phyloP scores from a whole-genome alignment of 2,888 invertebrate genomes.

The Exocentrus adspersus region DNA sequence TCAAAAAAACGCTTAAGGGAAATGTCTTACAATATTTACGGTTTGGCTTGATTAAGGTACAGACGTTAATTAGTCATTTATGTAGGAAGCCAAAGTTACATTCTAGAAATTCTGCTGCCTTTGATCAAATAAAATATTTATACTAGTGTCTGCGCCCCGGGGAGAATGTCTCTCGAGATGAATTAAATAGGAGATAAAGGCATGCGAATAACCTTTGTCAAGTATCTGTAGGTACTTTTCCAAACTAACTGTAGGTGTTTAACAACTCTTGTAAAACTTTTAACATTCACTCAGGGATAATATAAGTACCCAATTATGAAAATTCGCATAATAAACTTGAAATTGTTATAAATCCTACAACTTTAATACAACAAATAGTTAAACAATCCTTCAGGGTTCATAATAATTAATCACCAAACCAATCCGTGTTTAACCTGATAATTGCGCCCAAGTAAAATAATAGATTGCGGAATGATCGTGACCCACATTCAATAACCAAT shows the following conservation, averaged over 20 bases:
- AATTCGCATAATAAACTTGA: no score
- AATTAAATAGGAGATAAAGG: background rate
- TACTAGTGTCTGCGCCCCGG: background rate
- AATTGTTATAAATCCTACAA: no score
- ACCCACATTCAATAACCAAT: constrained; percentile 56
- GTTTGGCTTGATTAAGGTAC: background rate
- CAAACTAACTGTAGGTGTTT: no score
- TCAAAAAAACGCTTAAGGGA: no score
- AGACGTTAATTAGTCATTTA: background rate
- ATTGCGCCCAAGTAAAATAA: constrained; percentile 29
- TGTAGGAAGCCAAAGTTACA: background rate
- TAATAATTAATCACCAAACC: constrained; percentile 19
- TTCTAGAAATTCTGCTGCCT: background rate
- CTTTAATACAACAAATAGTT: no score
- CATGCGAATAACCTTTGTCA: background rate
- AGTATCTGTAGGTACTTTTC: no score
- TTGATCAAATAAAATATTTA: background rate
- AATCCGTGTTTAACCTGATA: constrained; percentile 14
- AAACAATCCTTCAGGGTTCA: no score
- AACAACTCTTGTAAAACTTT: no score
- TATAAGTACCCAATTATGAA: no score
- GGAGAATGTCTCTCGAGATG: background rate
- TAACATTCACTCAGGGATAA: no score
- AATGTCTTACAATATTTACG: background rate
- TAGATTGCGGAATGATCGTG: constrained; percentile 41